Evolutionary conservation across 2,113 vertebrate genomes (phyloP), one percentile per base, ranked within the genome.

Genomic region (Rhabdornis inornatus): DNA sequence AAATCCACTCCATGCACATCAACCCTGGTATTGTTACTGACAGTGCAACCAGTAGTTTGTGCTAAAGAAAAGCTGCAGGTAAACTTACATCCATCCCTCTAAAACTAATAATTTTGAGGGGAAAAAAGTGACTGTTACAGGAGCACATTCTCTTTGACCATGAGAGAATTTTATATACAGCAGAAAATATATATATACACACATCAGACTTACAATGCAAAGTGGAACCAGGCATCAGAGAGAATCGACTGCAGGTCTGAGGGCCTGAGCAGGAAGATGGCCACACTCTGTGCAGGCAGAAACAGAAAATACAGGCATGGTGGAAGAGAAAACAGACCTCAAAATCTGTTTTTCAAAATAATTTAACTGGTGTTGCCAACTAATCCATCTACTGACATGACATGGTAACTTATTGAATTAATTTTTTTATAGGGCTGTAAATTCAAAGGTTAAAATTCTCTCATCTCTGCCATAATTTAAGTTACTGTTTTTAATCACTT

Each of bases 151-250:
- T 49, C 22, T 61, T 10, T 14, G 56, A 28, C 42, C 49, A 52
- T 35, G 19, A 66, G 42, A 21, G 4, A 49, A 50, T 66, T 80
- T 75, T 33, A 21, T 27, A 33, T 4, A 17, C 1, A 53, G 21
- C 15, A n/a, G 28, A 33, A 71, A 56, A 3, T 24, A 24, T 23
- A 47, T 10, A 47, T n/a, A 24, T 10, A 15, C 9, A 24, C 15
- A 53, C 0, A 2, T 42, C 39, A 87, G 68, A 98, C 98, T 98
- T 98, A 98, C 98, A 98, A 98, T 45, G 98, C 98, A 76, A 98
- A 98, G 90, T 98, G 98, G 94, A 98, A 98, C 98, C 98, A 98
- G 22, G 98, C 98, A 37, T 98, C 98, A 0, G 98, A 98, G 47
- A 98, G 97, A 52, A 98, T 97, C 2, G 98, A 98, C 13, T 98